Conservation (phyloP, 2,888 invertebrate genomes). For the Coleophora deauratella region DNA sequence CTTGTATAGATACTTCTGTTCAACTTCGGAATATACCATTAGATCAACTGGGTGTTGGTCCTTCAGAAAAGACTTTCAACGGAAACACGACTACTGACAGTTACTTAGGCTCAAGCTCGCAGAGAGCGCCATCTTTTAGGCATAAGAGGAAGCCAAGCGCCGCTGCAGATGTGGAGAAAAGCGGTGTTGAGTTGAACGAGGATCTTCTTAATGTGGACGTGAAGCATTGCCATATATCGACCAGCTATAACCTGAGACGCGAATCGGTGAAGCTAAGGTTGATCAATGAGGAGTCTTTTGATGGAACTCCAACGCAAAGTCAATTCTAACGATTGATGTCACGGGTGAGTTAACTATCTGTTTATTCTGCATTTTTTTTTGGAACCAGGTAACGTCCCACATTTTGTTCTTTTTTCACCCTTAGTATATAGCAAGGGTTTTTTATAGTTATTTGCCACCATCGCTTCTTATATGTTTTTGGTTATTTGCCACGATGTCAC, state of each 20-base stretch:
- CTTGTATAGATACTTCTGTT: constrained; percentile 74
- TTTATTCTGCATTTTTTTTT: constrained; percentile 4
- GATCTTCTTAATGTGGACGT: constrained; percentile 59
- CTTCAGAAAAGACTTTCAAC: constrained; percentile 82
- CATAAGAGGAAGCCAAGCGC: constrained; percentile 74
- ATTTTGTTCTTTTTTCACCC: no score
- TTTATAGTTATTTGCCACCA: no score
- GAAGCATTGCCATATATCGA: constrained; percentile 66
- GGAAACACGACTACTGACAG: constrained; percentile 83
- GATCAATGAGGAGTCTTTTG: constrained; percentile 67
- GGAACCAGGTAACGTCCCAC: no score
- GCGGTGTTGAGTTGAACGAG: constrained; percentile 66
- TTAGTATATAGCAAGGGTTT: no score
- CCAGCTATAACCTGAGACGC: constrained; percentile 60
- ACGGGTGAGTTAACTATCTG: constrained; percentile 38
- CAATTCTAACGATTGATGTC: constrained; percentile 66
- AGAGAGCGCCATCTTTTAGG: constrained; percentile 67
- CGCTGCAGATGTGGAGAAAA: constrained; percentile 75
- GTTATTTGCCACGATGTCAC: no score
- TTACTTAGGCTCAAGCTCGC: constrained; percentile 72
- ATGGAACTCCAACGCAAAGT: constrained; percentile 54
- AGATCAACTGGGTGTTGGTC: constrained; percentile 72
- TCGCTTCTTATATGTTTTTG: no score
- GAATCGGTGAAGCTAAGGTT: constrained; percentile 63
- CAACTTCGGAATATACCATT: constrained; percentile 53